These are phyloP conservation scores for Idaea aversata DNA, from an alignment of 2,888 invertebrate genomes.

Conservation along the genomic window DNA sequence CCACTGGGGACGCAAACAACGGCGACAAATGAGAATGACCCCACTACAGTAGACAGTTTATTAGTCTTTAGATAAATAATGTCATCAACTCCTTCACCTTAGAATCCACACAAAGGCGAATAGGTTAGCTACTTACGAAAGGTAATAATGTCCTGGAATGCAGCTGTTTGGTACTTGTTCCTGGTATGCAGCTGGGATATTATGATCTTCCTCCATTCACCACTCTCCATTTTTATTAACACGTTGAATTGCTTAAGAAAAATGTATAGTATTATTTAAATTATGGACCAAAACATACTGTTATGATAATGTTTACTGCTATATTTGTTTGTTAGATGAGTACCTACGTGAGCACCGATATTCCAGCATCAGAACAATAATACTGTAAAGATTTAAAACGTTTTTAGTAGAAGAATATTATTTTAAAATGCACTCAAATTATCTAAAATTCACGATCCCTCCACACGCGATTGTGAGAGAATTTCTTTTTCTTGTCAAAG, in stretches of 20 bases:
- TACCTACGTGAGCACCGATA: not conserved
- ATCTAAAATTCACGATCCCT: not conserved
- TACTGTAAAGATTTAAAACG: not conserved
- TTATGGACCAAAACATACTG: constrained; percentile 66
- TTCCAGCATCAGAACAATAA: not conserved
- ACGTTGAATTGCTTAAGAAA: constrained; percentile 36
- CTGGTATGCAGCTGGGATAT: constrained; percentile 85
- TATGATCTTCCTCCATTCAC: constrained; percentile 85
- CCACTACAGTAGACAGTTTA: constrained; percentile 17
- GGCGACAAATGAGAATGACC: too few relatives aligned
- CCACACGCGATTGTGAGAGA: not conserved
- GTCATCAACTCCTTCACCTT: constrained; percentile 2
- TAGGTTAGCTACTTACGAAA: constrained; percentile 86
- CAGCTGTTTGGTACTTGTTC: constrained; percentile 86
- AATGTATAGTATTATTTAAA: constrained; percentile 38
- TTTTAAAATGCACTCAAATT: not conserved
- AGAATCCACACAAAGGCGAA: constrained; percentile 31
- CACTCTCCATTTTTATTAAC: constrained; percentile 64
- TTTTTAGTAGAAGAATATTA: not conserved
- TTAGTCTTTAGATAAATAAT: constrained; percentile 34
- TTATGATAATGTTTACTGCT: constrained; percentile 49
- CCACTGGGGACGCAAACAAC: too few relatives aligned
- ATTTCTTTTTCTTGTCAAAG: not conserved
- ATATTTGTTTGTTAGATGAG: not conserved
- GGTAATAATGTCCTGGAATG: constrained; percentile 89